These are phyloP conservation scores for Acanthurus tractus DNA, from an alignment of 2,797 vertebrate species.

Conservation along the genomic window DNA sequence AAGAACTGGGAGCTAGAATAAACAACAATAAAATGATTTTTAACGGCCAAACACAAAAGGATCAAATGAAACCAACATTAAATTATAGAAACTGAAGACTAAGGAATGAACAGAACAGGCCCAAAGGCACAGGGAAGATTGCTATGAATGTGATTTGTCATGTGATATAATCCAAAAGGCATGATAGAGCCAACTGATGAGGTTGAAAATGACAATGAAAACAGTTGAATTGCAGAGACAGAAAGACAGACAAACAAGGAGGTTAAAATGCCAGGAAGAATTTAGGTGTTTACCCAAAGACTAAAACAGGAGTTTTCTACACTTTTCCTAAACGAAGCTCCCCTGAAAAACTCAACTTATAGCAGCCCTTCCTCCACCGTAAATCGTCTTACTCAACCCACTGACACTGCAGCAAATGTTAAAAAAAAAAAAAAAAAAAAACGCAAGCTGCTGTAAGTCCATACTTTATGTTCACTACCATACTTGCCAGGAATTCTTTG, in stretches of 20 bases:
- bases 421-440: no score
- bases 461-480: no score
- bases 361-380: no score
- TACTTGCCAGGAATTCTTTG: no score
- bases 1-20: neutral
- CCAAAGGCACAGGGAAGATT: conserved; percentile 12
- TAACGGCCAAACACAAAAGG: neutral
- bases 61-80: neutral
- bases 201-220: conserved; percentile 32
- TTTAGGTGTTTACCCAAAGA: conserved; percentile 4
- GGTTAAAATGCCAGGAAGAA: conserved; percentile 13
- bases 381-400: no score
- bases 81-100: conserved; percentile 13
- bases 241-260: neutral
- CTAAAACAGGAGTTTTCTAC: neutral
- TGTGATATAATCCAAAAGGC: conserved; percentile 1
- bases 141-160: conserved; percentile 44
- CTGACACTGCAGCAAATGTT: no score
- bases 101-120: conserved; percentile 19
- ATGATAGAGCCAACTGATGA: conserved; percentile 34
- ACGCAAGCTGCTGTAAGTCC: no score
- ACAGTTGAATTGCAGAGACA: conserved; percentile 14
- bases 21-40: neutral
- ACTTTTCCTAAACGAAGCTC: no score
- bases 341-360: no score